Evolutionary conservation across 2,113 vertebrate genomes (phyloP), one percentile per base, ranked within the genome.

Genomic region (Nibea albiflora): DNA sequence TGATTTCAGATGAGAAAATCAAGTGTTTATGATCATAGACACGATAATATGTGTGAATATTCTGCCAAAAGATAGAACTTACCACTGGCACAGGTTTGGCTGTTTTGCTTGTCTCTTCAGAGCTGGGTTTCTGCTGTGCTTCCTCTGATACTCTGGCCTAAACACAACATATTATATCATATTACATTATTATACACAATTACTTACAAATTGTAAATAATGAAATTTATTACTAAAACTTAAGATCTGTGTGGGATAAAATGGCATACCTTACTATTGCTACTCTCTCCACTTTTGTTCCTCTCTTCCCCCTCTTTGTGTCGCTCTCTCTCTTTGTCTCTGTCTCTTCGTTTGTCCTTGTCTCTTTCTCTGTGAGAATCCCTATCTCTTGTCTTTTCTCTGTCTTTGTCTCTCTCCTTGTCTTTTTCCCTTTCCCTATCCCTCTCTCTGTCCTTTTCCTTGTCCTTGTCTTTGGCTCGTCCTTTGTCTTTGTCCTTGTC

Each of bases 301-400:
- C 64, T 84, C 31, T 91, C 92, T 0, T 85, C 81, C 2, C 53
- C 52, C 1, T 91, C 89, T 84, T 86, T 91, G 71, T 68, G 78
- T 46, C 70, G 53, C 53, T 84, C 87, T 47, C 54, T 85, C 8
- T 88, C 83, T 62, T 71, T 87, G 39, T 85, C 88, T 68, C 63
- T 81, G 49, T 85, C 93, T 71, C 77, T 85, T 22, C 83, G 78
- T 94, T 96, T 83, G 26, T 95, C 84, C 94, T 94, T 4, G 66
- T 92, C 81, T 84, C 86, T 92, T 39, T 91, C 91, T 11, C 80
- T 88, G 11, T 86, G 85, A 12, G 80, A 73, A 46, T 94, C 92
- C 42, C 78, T 76, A 11, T 89, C 92, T 80, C 80, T 83, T 1
- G 74, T 88, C 81, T 79, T 88, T 17, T 95, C 94, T 60, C 75